Evolutionary conservation across 1,140 invertebrate species (phyloP), one percentile per base, ranked within the genome.

Genomic region (Probaryconus sp.): DNA sequence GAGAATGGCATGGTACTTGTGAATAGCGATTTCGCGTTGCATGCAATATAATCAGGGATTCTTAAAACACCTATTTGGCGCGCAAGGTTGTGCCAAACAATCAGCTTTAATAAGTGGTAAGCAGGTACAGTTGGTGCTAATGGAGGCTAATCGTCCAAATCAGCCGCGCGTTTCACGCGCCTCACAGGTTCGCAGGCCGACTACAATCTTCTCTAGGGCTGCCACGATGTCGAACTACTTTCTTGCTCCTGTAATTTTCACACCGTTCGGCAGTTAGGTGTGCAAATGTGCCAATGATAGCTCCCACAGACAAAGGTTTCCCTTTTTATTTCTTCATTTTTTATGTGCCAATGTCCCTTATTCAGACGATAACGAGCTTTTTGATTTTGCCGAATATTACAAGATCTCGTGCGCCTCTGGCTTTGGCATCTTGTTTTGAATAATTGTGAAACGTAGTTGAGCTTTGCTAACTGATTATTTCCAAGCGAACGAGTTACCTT

Each of bases 211-310:
- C 77, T 69, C 68, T 69, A 78, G 70, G 53, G 58, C 38, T 69
- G 77, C 72, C 67, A 75, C 50, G 48, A 38, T 38, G 35, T 35
- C 43, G 21, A 20, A 51, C 40, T 48, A 50, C 65, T 40, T 50
- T 56, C 56, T 65, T 69, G 69, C 56, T 71, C 64, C 80, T 78
- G 77, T 82, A 85, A 87, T 87, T 86, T 86, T 85, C 83, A 85
- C 85, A 79, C 83, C 81, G 81, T 85, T 83, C 78, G 71, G 61
- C 76, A 82, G 70, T 83, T 78, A 77, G 75, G 74, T 69, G 81
- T 80, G 83, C 79, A 84, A 85, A 86, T 81, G 80, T 83, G 81
- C 77, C 80, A 81, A 83, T 81, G 79, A 83, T 83, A 83, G 82
- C 67, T 72, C 48, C 51, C 33, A 74, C 48, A 26, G 31, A 75